Evolutionary conservation across 2,888 invertebrate species (phyloP), one percentile per base, ranked within the genome.

Genomic region (Pseudolycoriella hygida): DNA sequence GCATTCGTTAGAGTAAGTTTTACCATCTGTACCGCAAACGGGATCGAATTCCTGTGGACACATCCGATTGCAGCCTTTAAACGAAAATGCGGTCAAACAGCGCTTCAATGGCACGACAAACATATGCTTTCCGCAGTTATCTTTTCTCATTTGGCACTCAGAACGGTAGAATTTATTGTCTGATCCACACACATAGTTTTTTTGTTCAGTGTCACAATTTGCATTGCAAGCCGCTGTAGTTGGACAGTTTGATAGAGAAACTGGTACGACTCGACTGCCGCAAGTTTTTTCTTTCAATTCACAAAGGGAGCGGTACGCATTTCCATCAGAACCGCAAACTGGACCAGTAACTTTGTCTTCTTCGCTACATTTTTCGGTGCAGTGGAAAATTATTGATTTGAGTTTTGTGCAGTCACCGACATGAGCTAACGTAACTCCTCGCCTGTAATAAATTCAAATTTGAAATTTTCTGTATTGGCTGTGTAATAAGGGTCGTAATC

Each of bases 1-100:
- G 64, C 93, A 93, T 53, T 81, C 81, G 67, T 93, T 93, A 58
- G 89, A 85, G 72, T 93, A 93, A 0, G 92, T 92, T 71, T 82
- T 86, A 49, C 77, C 76, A 59, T 93, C 92, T 2, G 83, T 84
- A n/a, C 89, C 93, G 61, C 93, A 93, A 5, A 92, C 86, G 0
- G 90, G 89, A 58, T 90, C 87, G 67, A 80, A 89, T 55, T 84
- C 83, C 0, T 82, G 73, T 8, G 88, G 81, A 56, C 89, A 89
- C 53, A 89, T 87, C 55, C 81, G 77, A 42, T 84, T 83, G 57
- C 89, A 90, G 42, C 89, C 89, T 40, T 80, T 75, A 67, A 87
- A 88, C 56, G 83, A 76, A 68, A 89, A 88, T 46, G 84, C 80
- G 41, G 85, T 72, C 20, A 89, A 69, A 61, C 89, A 90, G 34